phyloP scores from a whole-genome alignment of 1,140 invertebrate genomes.

The Gonatopus flavifemur region DNA sequence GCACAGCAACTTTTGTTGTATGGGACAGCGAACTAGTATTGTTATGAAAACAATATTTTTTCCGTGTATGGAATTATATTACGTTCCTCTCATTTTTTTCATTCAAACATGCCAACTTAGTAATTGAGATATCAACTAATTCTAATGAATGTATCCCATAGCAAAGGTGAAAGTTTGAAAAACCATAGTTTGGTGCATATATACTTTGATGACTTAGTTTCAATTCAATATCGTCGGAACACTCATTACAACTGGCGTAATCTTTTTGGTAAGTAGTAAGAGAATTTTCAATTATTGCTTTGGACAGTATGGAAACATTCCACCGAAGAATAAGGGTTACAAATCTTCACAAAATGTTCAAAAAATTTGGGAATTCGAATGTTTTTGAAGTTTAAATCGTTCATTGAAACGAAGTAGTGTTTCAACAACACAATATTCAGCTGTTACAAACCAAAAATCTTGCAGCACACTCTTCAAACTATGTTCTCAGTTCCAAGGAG shows the following conservation, averaged over 20 bases:
- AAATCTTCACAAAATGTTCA: not conserved
- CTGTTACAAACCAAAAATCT: no score
- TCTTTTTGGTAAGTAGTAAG: conserved; percentile 36
- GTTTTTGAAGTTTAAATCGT: no score
- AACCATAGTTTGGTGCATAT: conserved; percentile 40
- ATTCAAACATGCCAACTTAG: no score
- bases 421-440: no score
- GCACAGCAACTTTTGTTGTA: no score
- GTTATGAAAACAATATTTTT: no score
- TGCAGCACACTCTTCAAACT: no score
- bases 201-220: conserved; percentile 43
- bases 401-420: no score
- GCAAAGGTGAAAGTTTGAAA: conserved; percentile 3
- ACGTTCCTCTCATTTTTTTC: no score
- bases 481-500: no score
- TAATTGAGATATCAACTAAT: not conserved
- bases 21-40: no score
- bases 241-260: conserved; percentile 40
- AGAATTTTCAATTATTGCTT: not conserved
- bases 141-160: conserved; percentile 7
- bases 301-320: not conserved
- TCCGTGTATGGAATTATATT: no score
- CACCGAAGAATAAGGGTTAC: not conserved
- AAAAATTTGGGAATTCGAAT: not conserved
- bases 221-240: conserved; percentile 34